Conservation (phyloP, 2,888 invertebrate species). For the Papilio protenor region DNA sequence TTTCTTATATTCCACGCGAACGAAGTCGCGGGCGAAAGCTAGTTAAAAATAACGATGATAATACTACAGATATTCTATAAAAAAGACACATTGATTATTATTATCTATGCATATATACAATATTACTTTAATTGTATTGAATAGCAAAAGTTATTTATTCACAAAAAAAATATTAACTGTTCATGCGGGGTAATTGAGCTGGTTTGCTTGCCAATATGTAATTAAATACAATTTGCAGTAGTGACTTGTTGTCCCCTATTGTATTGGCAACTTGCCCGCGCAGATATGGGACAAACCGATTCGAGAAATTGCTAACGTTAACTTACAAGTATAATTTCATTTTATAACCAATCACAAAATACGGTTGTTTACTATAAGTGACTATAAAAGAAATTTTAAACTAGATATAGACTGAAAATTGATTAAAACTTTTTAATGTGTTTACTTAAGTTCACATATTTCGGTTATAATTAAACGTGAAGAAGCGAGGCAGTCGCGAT, state of each 20-base stretch:
- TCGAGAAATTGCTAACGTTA: not conserved
- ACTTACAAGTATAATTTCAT: conserved; percentile 7
- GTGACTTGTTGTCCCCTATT: conserved; percentile 14
- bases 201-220: conserved; percentile 15
- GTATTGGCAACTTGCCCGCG: conserved; percentile 8
- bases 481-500: conserved; percentile 20
- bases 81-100: not conserved
- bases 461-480: conserved; percentile 29
- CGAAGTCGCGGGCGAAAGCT: too few relatives aligned
- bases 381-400: not conserved
- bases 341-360: conserved; percentile 5
- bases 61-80: not conserved
- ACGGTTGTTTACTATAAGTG: not conserved
- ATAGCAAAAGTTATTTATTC: not conserved
- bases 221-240: conserved; percentile 22
- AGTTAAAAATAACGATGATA: too few relatives aligned
- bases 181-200: conserved; percentile 7
- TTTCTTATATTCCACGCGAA: too few relatives aligned
- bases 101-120: not conserved
- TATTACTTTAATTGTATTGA: not conserved
- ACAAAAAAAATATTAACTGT: not conserved
- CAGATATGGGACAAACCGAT: conserved; percentile 7
- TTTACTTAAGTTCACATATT: conserved; percentile 24
- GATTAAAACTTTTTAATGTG: not conserved
- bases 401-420: not conserved